These are phyloP conservation scores for Camelus dromedarius DNA, from an alignment of 2,113 vertebrate genomes.

Conservation along the genomic window DNA sequence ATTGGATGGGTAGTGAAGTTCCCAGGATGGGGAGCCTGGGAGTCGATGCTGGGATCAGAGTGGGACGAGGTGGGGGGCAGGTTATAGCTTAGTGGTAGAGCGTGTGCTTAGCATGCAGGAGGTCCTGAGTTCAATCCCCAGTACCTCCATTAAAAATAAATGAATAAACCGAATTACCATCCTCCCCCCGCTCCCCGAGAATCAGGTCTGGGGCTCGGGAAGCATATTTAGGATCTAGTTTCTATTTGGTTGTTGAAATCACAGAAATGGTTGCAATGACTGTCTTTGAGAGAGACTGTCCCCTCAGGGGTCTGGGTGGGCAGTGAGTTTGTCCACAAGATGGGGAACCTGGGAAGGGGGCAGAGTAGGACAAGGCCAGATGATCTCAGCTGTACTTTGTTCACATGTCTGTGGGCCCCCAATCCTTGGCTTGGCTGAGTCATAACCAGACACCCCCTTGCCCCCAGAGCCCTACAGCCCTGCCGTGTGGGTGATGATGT, in stretches of 20 bases:
- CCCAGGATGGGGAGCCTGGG: neutral
- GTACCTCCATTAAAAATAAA: too few relatives aligned
- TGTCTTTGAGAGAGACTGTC: neutral
- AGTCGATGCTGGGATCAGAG: neutral
- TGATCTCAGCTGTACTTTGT: neutral
- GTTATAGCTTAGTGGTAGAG: too few relatives aligned
- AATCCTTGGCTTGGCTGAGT: neutral
- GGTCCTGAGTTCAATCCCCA: too few relatives aligned
- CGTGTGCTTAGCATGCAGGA: too few relatives aligned
- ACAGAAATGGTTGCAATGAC: neutral
- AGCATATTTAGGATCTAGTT: neutral
- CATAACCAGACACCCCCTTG: neutral
- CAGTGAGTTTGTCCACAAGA: neutral
- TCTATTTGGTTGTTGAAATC: neutral
- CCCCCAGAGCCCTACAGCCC: slow-evolving; percentile 95
- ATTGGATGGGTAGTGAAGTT: neutral
- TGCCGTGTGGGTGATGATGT: slow-evolving; percentile 99
- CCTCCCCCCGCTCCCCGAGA: neutral
- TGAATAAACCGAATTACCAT: too few relatives aligned
- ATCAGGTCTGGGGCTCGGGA: neutral
- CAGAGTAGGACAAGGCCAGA: neutral
- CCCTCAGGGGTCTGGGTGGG: neutral
- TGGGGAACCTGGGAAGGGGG: neutral
- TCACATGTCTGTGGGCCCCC: neutral
- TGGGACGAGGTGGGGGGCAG: neutral